Evolutionary conservation across 2,888 invertebrate genomes (phyloP).

Genomic region (Tipula unca): DNA sequence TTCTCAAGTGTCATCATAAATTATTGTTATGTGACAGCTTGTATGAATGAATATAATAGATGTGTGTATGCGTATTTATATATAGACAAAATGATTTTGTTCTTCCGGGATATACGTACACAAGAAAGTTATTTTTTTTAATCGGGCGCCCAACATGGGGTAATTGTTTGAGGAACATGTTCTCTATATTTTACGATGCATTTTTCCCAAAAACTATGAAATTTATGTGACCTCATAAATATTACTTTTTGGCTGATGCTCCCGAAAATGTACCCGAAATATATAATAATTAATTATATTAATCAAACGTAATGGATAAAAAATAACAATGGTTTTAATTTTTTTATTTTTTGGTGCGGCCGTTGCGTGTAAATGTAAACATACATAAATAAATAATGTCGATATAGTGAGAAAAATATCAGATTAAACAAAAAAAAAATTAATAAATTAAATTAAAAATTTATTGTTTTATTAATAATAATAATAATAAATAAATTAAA

Average conservation of each 20-base stretch:
- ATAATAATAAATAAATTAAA: neutral
- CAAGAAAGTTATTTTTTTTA: neutral
- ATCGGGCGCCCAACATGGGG: neutral
- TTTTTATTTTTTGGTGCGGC: neutral
- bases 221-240: no score
- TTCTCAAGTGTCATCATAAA: slow-evolving; percentile 14
- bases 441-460: neutral
- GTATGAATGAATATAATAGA: neutral
- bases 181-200: no score
- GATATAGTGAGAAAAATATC: neutral
- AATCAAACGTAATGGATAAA: neutral
- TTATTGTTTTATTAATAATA: slow-evolving; percentile 2
- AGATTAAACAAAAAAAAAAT: neutral
- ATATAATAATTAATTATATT: neutral
- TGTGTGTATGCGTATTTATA: neutral
- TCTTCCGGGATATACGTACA: neutral
- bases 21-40: slow-evolving; percentile 14
- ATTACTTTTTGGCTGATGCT: no score
- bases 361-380: neutral
- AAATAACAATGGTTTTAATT: neutral
- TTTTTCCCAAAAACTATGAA: neutral
- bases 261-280: no score
- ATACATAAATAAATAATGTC: neutral
- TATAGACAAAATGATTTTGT: neutral
- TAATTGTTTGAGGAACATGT: neutral